phyloP scores from a whole-genome alignment of 2,888 invertebrate species.

The Dolichopus griseipennis region DNA sequence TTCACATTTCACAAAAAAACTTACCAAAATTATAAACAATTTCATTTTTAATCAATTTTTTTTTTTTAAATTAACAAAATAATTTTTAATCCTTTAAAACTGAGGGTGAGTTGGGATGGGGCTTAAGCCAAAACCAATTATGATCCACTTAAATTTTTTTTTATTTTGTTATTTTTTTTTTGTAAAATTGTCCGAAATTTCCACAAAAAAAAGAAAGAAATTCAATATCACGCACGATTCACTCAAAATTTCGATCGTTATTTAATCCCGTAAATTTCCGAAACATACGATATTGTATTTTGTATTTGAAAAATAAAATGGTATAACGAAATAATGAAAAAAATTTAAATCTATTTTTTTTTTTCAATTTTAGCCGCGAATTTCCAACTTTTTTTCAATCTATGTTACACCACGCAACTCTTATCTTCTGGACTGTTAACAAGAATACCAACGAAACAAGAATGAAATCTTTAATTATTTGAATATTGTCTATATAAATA shows the following conservation, averaged over 20 bases:
- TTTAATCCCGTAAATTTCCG: neutral
- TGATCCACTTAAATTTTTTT: too few species aligned
- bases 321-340: neutral
- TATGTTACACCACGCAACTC: neutral
- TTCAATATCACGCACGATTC: too few species aligned
- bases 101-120: too few species aligned
- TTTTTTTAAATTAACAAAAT: too few species aligned
- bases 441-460: slow-evolving; percentile 16
- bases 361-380: neutral
- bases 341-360: neutral
- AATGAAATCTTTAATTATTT: slow-evolving; percentile 17
- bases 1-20: neutral
- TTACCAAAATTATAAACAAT: neutral
- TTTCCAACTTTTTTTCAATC: neutral
- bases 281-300: neutral
- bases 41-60: neutral
- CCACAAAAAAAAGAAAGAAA: too few species aligned
- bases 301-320: too few species aligned
- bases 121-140: too few species aligned
- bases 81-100: neutral
- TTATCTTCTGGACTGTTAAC: slow-evolving; percentile 12
- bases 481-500: slow-evolving; percentile 17
- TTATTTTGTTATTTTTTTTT: too few species aligned
- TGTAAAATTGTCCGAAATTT: too few species aligned
- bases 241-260: too few species aligned